Evolutionary conservation across 2,797 vertebrate species (phyloP).

Genomic region (Monodelphis domestica): DNA sequence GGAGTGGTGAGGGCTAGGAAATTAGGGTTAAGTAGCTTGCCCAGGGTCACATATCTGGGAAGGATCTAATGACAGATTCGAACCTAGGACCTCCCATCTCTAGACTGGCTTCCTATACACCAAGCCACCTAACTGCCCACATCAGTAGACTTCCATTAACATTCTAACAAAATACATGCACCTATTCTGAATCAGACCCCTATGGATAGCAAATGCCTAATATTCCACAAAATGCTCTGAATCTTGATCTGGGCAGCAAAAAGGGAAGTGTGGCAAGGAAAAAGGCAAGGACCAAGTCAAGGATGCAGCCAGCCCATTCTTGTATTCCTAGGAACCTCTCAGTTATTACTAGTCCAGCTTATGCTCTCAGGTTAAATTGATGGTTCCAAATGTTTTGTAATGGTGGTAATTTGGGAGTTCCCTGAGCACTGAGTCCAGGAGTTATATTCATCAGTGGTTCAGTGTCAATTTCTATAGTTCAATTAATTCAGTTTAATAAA

Average conservation of each 20-base stretch:
- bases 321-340: not conserved
- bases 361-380: not conserved
- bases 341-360: not conserved
- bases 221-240: not conserved
- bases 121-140: too few relatives aligned
- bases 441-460: not conserved
- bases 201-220: not conserved
- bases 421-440: not conserved
- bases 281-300: not conserved
- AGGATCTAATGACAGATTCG: too few relatives aligned
- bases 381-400: not conserved
- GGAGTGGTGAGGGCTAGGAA: too few relatives aligned
- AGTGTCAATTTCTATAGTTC: not conserved
- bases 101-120: too few relatives aligned
- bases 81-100: too few relatives aligned
- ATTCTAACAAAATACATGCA: conserved; percentile 2
- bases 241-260: not conserved
- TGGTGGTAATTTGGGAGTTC: not conserved
- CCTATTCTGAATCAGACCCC: not conserved
- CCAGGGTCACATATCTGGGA: too few relatives aligned
- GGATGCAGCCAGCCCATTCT: not conserved
- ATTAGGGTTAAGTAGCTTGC: too few relatives aligned
- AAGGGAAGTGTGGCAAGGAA: not conserved
- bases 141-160: not conserved
- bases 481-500: not conserved